Conservation (phyloP, 2,797 vertebrate species). For the Chaunax sp. region DNA sequence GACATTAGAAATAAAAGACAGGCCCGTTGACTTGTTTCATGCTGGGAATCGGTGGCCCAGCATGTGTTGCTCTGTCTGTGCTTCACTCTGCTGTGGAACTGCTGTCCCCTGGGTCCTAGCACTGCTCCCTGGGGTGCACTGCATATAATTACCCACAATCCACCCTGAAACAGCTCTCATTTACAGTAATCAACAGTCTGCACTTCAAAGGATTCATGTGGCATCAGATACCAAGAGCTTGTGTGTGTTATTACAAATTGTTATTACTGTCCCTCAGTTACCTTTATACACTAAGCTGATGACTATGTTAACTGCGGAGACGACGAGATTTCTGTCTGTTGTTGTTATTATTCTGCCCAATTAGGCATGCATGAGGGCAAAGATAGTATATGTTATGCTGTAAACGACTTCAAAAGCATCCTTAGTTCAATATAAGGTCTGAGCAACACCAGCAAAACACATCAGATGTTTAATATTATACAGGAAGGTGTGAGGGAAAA, state of each 20-base stretch:
- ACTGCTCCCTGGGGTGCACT: slow-evolving; percentile 84
- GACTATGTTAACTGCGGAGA: slow-evolving; percentile 68
- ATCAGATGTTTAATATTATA: slow-evolving; percentile 70
- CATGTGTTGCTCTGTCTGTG: slow-evolving; percentile 85
- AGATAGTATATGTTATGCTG: slow-evolving; percentile 59
- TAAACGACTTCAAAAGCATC: slow-evolving; percentile 77
- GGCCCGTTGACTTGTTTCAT: slow-evolving; percentile 83
- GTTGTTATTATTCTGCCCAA: slow-evolving; percentile 48
- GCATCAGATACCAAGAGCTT: slow-evolving; percentile 75
- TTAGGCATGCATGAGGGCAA: slow-evolving; percentile 73
- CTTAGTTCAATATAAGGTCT: slow-evolving; percentile 72
- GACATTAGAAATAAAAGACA: slow-evolving; percentile 84
- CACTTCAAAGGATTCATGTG: slow-evolving; percentile 84
- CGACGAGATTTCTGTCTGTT: slow-evolving; percentile 45
- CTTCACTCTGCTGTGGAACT: slow-evolving; percentile 82
- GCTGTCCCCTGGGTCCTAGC: slow-evolving; percentile 80
- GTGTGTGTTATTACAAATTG: slow-evolving; percentile 81
- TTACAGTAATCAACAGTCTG: slow-evolving; percentile 86
- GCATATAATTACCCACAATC: slow-evolving; percentile 87
- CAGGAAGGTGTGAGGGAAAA: slow-evolving; percentile 52
- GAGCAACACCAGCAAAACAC: slow-evolving; percentile 64
- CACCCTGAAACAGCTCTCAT: slow-evolving; percentile 86
- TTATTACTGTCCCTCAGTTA: slow-evolving; percentile 78
- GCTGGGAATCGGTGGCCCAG: slow-evolving; percentile 83
- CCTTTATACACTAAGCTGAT: slow-evolving; percentile 66